Percentiles rank a stretch among this genome's conserved stretches.
Evolutionary conservation across 2,888 invertebrate genomes (phyloP).

Genomic region (Osedax frankpressi): DNA sequence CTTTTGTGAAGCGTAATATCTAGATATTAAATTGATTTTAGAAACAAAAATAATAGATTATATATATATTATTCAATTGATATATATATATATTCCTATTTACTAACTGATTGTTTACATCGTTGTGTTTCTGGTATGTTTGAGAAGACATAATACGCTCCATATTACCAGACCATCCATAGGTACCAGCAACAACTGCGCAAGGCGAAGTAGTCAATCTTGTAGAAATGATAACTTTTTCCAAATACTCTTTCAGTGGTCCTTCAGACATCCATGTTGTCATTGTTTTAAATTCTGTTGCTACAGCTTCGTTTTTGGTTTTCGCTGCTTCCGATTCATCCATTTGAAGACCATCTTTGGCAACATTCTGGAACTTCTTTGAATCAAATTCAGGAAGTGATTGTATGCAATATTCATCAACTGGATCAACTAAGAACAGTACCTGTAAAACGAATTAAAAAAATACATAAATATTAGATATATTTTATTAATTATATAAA

Average conservation of each 20-base stretch:
- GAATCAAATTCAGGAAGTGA: slow-evolving; percentile 94
- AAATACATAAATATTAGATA: no score
- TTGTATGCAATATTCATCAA: slow-evolving; percentile 89
- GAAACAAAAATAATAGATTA: neutral
- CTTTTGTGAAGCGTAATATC: slow-evolving; percentile 52
- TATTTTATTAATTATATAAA: neutral
- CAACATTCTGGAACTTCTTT: slow-evolving; percentile 91
- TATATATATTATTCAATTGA: no score
- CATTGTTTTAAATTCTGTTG: slow-evolving; percentile 71
- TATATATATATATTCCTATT: no score
- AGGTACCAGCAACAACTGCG: slow-evolving; percentile 85
- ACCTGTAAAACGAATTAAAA: slow-evolving; percentile 48
- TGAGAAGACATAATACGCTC: slow-evolving; percentile 76
- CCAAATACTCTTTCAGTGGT: slow-evolving; percentile 61
- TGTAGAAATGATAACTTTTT: slow-evolving; percentile 72
- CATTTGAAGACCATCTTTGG: slow-evolving; percentile 87
- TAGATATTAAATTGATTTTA: slow-evolving; percentile 19
- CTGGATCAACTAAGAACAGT: slow-evolving; percentile 81
- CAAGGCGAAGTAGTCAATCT: slow-evolving; percentile 81
- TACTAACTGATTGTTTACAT: slow-evolving; percentile 54
- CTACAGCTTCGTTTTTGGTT: slow-evolving; percentile 59
- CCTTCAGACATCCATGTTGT: slow-evolving; percentile 75
- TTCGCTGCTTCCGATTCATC: slow-evolving; percentile 59
- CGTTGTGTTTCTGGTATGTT: slow-evolving; percentile 83
- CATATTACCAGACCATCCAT: slow-evolving; percentile 99